A percentile compares a stretch with the other conserved stretches of the same genome.
phyloP scores from a whole-genome alignment of 2,797 vertebrate species.

The Scomberomorus guttatus region DNA sequence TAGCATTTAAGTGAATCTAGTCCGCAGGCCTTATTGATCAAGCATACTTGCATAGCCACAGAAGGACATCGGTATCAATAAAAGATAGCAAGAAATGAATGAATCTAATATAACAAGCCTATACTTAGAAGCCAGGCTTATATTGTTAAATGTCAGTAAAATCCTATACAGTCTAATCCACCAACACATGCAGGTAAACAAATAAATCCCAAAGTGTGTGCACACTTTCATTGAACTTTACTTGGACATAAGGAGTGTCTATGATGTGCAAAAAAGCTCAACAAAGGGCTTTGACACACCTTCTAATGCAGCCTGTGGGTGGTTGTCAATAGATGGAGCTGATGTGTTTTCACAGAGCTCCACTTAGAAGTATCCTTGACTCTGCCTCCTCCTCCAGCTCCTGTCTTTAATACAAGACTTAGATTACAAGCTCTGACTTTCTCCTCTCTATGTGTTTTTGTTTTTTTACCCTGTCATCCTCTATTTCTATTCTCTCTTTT shows the following conservation, averaged over 20 bases:
- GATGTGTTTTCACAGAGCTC: conserved; percentile 58
- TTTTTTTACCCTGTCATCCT: not conserved
- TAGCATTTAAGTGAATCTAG: conserved; percentile 43
- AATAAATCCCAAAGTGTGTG: conserved; percentile 1
- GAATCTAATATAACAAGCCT: conserved; percentile 52
- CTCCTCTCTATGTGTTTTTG: conserved; percentile 12
- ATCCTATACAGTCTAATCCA: conserved; percentile 5
- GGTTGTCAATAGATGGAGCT: conserved; percentile 61
- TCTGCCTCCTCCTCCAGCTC: conserved; percentile 55
- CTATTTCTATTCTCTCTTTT: conserved; percentile 3
- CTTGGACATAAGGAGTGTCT: conserved; percentile 18
- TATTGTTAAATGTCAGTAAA: conserved; percentile 18
- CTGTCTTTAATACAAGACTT: conserved; percentile 49
- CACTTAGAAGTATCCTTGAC: conserved; percentile 63
- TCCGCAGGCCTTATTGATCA: conserved; percentile 69
- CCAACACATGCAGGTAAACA: conserved; percentile 26
- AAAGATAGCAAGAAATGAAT: conserved; percentile 54
- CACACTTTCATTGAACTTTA: conserved; percentile 22
- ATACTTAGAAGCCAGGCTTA: conserved; percentile 23
- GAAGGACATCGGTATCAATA: conserved; percentile 65
- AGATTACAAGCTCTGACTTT: conserved; percentile 27
- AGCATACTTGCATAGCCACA: conserved; percentile 36
- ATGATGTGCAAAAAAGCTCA: conserved; percentile 26
- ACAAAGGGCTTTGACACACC: conserved; percentile 45
- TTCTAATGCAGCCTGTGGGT: conserved; percentile 52